Conservation (phyloP, 2,888 invertebrate genomes). For the Teleiodes luculella region DNA sequence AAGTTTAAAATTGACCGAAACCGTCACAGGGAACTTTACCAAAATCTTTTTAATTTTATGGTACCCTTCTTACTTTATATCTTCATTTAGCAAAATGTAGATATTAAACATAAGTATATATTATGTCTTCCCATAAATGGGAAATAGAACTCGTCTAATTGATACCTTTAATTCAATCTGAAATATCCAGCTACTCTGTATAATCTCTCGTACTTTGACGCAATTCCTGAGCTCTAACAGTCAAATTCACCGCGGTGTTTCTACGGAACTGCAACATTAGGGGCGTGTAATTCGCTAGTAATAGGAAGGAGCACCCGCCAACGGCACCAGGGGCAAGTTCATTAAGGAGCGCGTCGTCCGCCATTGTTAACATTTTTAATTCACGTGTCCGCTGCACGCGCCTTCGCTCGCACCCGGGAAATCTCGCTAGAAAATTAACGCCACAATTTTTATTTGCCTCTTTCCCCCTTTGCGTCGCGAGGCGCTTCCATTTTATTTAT, state of each 20-base stretch:
- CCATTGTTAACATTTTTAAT: slow-evolving; percentile 76
- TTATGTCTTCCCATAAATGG: no score
- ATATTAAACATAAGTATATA: no score
- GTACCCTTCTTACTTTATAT: no score
- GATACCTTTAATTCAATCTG: no score
- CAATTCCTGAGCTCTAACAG: neutral
- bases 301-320: slow-evolving; percentile 29
- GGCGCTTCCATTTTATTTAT: slow-evolving; percentile 70
- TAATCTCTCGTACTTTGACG: neutral
- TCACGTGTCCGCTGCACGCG: slow-evolving; percentile 75
- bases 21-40: no score
- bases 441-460: slow-evolving; percentile 59
- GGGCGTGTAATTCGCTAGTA: slow-evolving; percentile 31
- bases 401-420: slow-evolving; percentile 57
- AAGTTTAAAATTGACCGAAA: no score
- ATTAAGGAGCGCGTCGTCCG: slow-evolving; percentile 66
- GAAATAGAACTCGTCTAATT: no score
- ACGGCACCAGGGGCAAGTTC: slow-evolving; percentile 43
- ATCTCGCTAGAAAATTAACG: slow-evolving; percentile 76
- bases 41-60: no score
- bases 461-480: slow-evolving; percentile 54
- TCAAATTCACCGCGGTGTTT: slow-evolving; percentile 14
- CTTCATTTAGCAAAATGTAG: no score
- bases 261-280: slow-evolving; percentile 14
- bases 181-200: no score